phyloP scores from a whole-genome alignment of 2,113 vertebrate species.

The Camelus bactrianus region DNA sequence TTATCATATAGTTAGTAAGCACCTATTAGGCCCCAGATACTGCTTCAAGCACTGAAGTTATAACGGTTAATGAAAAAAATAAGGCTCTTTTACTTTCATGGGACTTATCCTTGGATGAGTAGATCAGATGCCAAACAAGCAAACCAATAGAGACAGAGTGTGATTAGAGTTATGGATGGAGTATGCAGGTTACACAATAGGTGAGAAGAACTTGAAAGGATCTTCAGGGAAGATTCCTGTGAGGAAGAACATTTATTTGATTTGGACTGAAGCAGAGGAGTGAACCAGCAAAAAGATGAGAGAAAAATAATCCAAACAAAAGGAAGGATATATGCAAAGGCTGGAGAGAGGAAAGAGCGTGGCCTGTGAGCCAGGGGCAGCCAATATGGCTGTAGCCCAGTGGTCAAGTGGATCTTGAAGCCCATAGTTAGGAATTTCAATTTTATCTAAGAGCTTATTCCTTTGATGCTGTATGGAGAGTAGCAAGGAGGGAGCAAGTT shows the following conservation, averaged over 20 bases:
- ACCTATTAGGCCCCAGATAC: background rate
- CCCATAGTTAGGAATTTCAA: background rate
- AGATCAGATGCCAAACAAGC: background rate
- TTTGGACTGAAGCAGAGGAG: background rate
- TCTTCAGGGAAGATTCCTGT: background rate
- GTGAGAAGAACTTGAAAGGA: background rate
- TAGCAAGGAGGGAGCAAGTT: background rate
- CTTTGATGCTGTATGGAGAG: background rate
- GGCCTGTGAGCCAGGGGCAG: background rate
- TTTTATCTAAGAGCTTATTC: background rate
- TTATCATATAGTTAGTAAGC: background rate
- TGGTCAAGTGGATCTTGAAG: background rate
- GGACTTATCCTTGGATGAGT: background rate
- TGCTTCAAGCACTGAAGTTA: background rate
- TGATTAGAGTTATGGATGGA: background rate
- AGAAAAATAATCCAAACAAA: background rate
- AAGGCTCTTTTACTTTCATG: background rate
- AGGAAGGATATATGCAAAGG: background rate
- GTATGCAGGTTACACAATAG: background rate
- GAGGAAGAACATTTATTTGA: background rate
- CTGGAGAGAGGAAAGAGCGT: background rate
- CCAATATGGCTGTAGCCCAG: background rate
- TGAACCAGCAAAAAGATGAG: background rate
- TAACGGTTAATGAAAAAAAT: background rate
- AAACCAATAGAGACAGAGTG: background rate